These are phyloP conservation scores for Ictalurus furcatus DNA, from an alignment of 2,113 vertebrate species.

Conservation along the genomic window DNA sequence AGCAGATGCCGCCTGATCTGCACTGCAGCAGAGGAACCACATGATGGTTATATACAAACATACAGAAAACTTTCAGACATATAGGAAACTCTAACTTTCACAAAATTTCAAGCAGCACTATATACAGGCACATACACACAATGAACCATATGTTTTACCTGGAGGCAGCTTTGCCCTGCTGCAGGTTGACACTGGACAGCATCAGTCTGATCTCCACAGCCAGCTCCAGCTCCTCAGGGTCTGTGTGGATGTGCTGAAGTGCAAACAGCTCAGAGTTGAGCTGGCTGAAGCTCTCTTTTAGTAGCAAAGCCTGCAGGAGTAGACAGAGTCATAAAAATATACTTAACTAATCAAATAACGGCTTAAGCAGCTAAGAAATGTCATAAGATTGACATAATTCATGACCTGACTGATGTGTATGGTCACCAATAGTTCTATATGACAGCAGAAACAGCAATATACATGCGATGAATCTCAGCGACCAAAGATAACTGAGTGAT, in stretches of 20 bases:
- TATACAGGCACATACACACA: neutral
- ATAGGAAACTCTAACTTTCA: no score
- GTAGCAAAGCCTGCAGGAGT: conserved; percentile 70
- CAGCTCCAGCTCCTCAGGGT: conserved; percentile 75
- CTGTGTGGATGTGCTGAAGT: conserved; percentile 53
- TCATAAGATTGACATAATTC: neutral
- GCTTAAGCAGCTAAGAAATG: neutral
- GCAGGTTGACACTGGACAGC: conserved; percentile 75
- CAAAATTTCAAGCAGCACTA: no score
- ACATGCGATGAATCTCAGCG: neutral
- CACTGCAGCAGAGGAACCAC: conserved; percentile 64
- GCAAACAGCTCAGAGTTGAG: conserved; percentile 63
- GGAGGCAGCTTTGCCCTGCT: conserved; percentile 73
- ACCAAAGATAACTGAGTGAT: neutral
- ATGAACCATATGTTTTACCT: conserved; percentile 65
- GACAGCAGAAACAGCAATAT: neutral
- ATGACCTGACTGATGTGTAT: neutral
- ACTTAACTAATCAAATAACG: neutral
- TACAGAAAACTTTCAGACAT: neutral
- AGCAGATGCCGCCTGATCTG: conserved; percentile 77
- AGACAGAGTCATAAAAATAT: neutral
- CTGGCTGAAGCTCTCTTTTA: conserved; percentile 72
- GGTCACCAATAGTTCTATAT: neutral
- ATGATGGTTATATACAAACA: neutral
- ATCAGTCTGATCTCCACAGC: conserved; percentile 78